These are phyloP conservation scores for Diploptera punctata DNA, from an alignment of 2,888 invertebrate genomes.

Conservation along the genomic window DNA sequence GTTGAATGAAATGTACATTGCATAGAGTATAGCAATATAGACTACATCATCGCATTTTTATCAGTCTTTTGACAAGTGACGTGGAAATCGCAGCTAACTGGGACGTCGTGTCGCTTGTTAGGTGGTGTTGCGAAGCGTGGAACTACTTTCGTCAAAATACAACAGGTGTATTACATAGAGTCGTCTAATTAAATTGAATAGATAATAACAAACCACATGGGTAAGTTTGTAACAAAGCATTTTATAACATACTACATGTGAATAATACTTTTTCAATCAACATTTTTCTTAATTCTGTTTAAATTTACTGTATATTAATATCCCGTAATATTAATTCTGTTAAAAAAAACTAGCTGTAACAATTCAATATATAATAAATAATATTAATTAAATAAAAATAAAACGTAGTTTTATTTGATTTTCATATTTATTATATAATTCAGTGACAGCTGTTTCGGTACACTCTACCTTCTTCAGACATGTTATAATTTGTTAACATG, in stretches of 20 bases:
- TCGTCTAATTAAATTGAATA: background rate
- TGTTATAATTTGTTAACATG: no score
- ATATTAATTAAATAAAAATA: no score
- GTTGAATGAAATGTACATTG: background rate
- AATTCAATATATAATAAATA: no score
- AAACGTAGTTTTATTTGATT: no score
- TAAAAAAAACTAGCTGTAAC: no score
- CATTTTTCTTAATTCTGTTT: background rate
- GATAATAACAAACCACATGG: background rate
- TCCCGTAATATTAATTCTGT: no score
- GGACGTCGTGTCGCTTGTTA: constrained; percentile 3
- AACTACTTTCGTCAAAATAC: background rate
- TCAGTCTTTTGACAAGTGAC: background rate
- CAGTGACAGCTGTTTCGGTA: no score
- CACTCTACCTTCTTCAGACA: no score
- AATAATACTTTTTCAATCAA: background rate
- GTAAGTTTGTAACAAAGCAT: background rate
- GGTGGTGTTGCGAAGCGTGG: background rate
- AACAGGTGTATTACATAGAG: background rate
- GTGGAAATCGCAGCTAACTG: background rate
- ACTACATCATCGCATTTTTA: background rate
- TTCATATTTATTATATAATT: no score
- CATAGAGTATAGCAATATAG: background rate
- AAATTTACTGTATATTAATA: no score
- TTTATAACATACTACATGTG: no score